Conservation (phyloP, 2,797 vertebrate species). For the Poeciliopsis infans region DNA sequence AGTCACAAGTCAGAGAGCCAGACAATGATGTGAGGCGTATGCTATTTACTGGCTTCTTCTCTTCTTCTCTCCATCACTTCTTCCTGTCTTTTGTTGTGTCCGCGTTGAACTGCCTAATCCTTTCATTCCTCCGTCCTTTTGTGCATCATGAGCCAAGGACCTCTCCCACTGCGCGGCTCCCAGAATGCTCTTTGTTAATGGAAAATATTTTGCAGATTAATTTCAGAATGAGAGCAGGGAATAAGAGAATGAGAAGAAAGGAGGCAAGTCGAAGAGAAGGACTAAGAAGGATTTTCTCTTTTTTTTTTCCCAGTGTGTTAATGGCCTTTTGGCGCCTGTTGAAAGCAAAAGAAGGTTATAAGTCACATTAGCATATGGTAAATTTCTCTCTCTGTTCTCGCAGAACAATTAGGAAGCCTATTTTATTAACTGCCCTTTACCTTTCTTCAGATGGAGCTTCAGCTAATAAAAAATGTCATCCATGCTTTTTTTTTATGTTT, state of each 20-base stretch:
- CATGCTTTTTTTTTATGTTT: slow-evolving; percentile 10
- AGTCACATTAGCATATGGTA: slow-evolving; percentile 78
- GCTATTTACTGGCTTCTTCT: slow-evolving; percentile 39
- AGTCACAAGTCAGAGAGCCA: slow-evolving; percentile 34
- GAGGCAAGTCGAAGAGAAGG: slow-evolving; percentile 54
- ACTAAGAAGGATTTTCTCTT: slow-evolving; percentile 75
- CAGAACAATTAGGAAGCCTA: slow-evolving; percentile 62
- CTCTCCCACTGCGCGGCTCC: slow-evolving; percentile 49
- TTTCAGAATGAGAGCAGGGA: slow-evolving; percentile 68
- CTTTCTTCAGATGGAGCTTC: slow-evolving; percentile 52
- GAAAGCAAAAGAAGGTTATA: slow-evolving; percentile 69
- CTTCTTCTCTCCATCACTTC: slow-evolving; percentile 43
- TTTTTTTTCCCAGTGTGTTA: slow-evolving; percentile 75
- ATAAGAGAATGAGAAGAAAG: slow-evolving; percentile 60
- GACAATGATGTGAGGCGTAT: slow-evolving; percentile 39
- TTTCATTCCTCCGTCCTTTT: slow-evolving; percentile 36
- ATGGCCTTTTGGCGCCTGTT: slow-evolving; percentile 69
- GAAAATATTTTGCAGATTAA: slow-evolving; percentile 78
- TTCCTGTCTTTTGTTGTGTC: slow-evolving; percentile 53
- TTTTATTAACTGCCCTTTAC: slow-evolving; percentile 70
- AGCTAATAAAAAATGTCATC: slow-evolving; percentile 47
- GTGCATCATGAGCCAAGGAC: slow-evolving; percentile 48
- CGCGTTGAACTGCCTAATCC: slow-evolving; percentile 46
- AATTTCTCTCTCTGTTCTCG: slow-evolving; percentile 55
- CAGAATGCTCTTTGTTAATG: slow-evolving; percentile 75